Conservation (phyloP, 2,113 vertebrate species). For the Laticauda laticaudata region DNA sequence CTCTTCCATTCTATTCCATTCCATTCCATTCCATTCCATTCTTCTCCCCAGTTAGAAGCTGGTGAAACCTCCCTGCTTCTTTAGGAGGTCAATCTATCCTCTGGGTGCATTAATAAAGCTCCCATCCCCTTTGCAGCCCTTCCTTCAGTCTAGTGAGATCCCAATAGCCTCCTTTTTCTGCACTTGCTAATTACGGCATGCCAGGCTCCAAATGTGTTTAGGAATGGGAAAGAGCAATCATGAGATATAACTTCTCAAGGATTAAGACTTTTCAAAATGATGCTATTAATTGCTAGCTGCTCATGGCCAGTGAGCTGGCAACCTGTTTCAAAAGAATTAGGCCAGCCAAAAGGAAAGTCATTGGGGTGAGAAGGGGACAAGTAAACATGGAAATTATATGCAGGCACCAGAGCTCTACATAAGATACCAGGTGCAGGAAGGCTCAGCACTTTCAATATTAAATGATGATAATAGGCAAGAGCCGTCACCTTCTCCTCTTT, state of each 20-base stretch:
- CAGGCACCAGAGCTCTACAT: neutral
- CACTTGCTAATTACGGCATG: conserved; percentile 13
- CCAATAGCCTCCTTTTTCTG: neutral
- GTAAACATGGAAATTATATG: conserved; percentile 22
- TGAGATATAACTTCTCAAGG: neutral
- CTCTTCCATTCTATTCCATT: neutral
- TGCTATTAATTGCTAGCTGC: conserved; percentile 10
- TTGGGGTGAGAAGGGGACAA: neutral
- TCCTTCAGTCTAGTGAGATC: neutral
- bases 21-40: neutral
- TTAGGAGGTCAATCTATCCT: conserved; percentile 2
- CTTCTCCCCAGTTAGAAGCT: neutral
- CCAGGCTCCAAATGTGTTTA: conserved; percentile 5
- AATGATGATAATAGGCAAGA: neutral
- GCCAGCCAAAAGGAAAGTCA: conserved; percentile 7
- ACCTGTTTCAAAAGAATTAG: conserved; percentile 31
- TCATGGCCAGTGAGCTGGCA: neutral
- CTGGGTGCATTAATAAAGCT: neutral
- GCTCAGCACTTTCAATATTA: conserved; percentile 11
- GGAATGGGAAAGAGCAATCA: neutral
- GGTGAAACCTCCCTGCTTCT: neutral
- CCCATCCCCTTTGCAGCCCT: conserved; percentile 9
- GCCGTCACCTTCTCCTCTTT: neutral
- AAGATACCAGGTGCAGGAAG: neutral
- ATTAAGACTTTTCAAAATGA: neutral